phyloP scores from a whole-genome alignment of 2,113 vertebrate species.

The Pithys albifrons region DNA sequence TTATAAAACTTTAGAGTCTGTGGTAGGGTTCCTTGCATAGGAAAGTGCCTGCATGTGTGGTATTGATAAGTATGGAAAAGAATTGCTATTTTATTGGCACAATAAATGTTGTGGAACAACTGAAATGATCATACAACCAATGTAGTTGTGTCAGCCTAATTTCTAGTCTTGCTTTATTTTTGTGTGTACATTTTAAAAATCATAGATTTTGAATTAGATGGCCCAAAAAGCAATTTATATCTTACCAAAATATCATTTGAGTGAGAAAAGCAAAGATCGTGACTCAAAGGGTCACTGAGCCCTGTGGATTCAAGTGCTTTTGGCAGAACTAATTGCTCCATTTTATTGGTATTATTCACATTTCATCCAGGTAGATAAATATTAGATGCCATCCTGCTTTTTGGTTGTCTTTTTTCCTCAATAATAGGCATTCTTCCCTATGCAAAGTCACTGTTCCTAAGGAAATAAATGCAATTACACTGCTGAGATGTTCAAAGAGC shows the following conservation, averaged over 20 bases:
- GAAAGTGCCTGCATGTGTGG: not conserved
- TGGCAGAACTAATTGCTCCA: not conserved
- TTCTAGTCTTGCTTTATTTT: not conserved
- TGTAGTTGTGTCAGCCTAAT: not conserved
- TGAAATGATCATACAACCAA: not conserved
- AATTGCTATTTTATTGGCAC: not conserved
- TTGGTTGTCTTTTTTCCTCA: not conserved
- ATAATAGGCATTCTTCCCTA: conserved; percentile 21
- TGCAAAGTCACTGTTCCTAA: conserved; percentile 53
- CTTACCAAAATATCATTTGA: not conserved
- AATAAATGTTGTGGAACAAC: not conserved
- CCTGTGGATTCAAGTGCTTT: conserved; percentile 24
- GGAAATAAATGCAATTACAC: conserved; percentile 56
- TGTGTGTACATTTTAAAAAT: not conserved
- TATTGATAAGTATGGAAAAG: not conserved
- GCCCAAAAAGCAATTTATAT: not conserved
- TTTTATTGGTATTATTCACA: not conserved
- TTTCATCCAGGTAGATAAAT: conserved; percentile 41
- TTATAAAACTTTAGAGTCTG: not conserved
- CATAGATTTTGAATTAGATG: not conserved
- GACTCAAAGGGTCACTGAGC: not conserved
- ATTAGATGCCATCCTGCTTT: conserved; percentile 15
- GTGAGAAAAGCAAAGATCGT: not conserved
- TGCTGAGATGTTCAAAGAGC: conserved; percentile 34
- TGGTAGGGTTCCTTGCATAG: not conserved